These are phyloP conservation scores for Datnioides undecimradiatus DNA, from an alignment of 2,113 vertebrate genomes.

Conservation along the genomic window DNA sequence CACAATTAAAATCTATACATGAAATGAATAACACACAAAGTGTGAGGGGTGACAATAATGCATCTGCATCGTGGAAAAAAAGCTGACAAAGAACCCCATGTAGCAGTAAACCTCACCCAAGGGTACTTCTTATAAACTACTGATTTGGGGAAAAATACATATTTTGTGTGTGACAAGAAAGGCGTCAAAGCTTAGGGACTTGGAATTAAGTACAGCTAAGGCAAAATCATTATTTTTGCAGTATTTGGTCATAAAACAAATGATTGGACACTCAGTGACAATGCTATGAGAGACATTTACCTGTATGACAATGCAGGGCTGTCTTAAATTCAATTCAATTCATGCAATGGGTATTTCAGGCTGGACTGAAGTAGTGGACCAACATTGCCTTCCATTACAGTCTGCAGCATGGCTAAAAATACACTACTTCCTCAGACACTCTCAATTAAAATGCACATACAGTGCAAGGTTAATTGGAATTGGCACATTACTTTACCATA, in stretches of 20 bases:
- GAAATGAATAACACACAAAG: constrained; percentile 18
- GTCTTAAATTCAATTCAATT: neutral
- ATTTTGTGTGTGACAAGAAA: neutral
- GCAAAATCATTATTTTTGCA: neutral
- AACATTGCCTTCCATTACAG: neutral
- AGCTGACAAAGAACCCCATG: neutral
- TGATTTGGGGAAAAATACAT: neutral
- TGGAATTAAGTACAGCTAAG: neutral
- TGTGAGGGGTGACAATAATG: constrained; percentile 5
- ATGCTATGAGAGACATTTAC: neutral
- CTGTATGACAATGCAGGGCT: neutral
- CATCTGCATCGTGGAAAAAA: neutral
- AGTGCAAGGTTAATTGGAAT: neutral
- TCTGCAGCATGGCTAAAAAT: constrained; percentile 4
- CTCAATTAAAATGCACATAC: neutral
- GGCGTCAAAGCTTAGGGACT: neutral
- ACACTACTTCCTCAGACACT: neutral
- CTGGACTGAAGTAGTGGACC: no score
- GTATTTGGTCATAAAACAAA: neutral
- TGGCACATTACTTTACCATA: neutral
- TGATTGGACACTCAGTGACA: neutral
- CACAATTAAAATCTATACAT: constrained; percentile 44
- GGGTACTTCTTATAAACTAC: neutral
- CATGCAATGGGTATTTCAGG: neutral
- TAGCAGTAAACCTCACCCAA: neutral